Percentiles rank a stretch among this genome's conserved stretches.
Conservation (phyloP, 2,888 invertebrate genomes). For the Rhabditoides inermis region DNA sequence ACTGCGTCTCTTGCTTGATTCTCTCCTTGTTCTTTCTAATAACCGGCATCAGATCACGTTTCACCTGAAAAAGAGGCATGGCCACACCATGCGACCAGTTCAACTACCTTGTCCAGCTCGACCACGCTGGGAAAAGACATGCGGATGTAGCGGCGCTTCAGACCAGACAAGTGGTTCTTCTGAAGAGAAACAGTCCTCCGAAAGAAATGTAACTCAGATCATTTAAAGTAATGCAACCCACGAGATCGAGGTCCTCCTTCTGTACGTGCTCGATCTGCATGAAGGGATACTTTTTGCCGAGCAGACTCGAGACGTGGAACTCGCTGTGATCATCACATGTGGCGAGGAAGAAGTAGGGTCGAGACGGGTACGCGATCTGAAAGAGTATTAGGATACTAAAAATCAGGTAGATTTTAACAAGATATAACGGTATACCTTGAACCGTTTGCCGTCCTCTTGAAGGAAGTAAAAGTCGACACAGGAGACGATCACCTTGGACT, state of each 20-base stretch:
- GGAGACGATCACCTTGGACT: slow-evolving; percentile 63
- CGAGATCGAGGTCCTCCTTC: slow-evolving; percentile 92
- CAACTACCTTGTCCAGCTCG: slow-evolving; percentile 69
- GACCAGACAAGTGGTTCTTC: slow-evolving; percentile 89
- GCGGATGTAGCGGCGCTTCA: slow-evolving; percentile 81
- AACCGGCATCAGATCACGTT: slow-evolving; percentile 72
- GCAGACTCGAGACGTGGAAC: slow-evolving; percentile 76
- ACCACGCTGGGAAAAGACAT: slow-evolving; percentile 78
- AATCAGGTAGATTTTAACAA: not conserved
- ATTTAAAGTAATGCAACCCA: slow-evolving; percentile 56
- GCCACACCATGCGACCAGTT: not conserved
- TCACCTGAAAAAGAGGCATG: slow-evolving; percentile 56
- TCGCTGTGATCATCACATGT: slow-evolving; percentile 70
- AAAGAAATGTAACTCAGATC: too few relatives aligned
- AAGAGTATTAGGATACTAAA: slow-evolving; percentile 4
- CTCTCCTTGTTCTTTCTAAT: slow-evolving; percentile 78
- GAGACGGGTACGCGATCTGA: slow-evolving; percentile 69
- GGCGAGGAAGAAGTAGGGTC: slow-evolving; percentile 84
- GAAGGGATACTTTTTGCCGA: slow-evolving; percentile 74
- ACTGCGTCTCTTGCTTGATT: slow-evolving; percentile 72
- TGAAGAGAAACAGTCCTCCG: slow-evolving; percentile 53
- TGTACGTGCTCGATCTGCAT: slow-evolving; percentile 72
- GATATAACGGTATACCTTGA: too few relatives aligned
- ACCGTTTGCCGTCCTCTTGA: slow-evolving; percentile 85
- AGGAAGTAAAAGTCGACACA: slow-evolving; percentile 94